A percentile compares a stretch with the other conserved stretches of the same genome.
Evolutionary conservation across 2,888 invertebrate species (phyloP).

Genomic region (Sinhomidia bicolor): DNA sequence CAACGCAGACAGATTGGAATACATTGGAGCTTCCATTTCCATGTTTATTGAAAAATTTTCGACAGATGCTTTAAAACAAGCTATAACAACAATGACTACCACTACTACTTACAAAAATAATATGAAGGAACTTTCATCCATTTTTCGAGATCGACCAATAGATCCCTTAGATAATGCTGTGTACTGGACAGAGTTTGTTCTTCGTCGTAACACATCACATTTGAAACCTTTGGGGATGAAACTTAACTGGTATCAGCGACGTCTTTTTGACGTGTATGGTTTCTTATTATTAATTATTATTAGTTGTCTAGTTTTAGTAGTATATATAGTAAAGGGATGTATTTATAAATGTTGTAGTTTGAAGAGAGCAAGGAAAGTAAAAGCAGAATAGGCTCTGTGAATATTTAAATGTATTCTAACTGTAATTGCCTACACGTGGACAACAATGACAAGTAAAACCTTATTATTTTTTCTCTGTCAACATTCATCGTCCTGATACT

Average conservation of each 20-base stretch:
- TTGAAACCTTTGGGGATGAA: slow-evolving; percentile 57
- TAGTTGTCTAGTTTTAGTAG: too few relatives aligned
- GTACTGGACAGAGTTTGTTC: slow-evolving; percentile 63
- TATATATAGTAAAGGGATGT: too few relatives aligned
- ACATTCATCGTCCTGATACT: too few relatives aligned
- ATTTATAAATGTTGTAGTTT: too few relatives aligned
- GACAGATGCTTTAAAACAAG: not conserved
- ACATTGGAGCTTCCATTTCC: slow-evolving; percentile 44
- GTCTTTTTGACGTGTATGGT: slow-evolving; percentile 58
- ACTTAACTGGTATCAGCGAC: slow-evolving; percentile 69
- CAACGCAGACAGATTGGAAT: slow-evolving; percentile 63
- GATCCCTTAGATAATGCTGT: slow-evolving; percentile 50
- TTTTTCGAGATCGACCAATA: slow-evolving; percentile 49
- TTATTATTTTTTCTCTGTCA: too few relatives aligned
- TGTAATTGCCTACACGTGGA: too few relatives aligned
- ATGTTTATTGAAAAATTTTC: slow-evolving; percentile 62
- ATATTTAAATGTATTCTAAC: too few relatives aligned
- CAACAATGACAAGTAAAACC: too few relatives aligned
- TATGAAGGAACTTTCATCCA: not conserved
- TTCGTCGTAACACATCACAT: slow-evolving; percentile 52
- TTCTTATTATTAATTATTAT: not conserved
- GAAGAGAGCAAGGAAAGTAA: too few relatives aligned
- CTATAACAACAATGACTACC: not conserved
- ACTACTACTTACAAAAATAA: slow-evolving; percentile 1
- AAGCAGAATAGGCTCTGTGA: too few relatives aligned